phyloP scores from a whole-genome alignment of 2,113 vertebrate genomes.

The Suncus etruscus region DNA sequence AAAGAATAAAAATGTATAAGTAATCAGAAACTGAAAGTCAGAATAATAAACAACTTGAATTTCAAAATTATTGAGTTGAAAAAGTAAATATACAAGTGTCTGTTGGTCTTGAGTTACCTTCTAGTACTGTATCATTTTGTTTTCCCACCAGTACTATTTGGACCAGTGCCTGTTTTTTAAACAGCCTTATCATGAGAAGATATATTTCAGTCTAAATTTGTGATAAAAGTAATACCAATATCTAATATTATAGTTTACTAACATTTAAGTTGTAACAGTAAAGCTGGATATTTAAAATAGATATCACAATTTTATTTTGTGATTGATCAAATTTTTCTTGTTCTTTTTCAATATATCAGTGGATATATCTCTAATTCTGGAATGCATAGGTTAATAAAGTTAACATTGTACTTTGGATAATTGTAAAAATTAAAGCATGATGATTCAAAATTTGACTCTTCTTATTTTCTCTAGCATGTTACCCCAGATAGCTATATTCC shows the following conservation, averaged over 20 bases:
- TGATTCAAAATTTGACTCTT: conserved; percentile 45
- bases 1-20: neutral
- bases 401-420: conserved; percentile 48
- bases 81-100: neutral
- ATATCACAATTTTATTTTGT: too few relatives aligned
- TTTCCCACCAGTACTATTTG: too few relatives aligned
- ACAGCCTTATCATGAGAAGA: too few relatives aligned
- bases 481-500: conserved; percentile 99
- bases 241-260: too few relatives aligned
- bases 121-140: neutral
- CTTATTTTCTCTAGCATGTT: conserved; percentile 91
- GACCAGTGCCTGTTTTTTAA: too few relatives aligned
- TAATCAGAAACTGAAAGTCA: conserved; percentile 16
- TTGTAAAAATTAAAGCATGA: neutral
- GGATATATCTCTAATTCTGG: conserved; percentile 14
- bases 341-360: neutral
- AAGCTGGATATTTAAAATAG: too few relatives aligned
- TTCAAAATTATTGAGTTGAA: neutral
- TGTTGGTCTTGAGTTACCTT: neutral
- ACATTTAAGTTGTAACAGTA: too few relatives aligned
- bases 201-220: too few relatives aligned
- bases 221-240: too few relatives aligned
- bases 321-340: neutral
- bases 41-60: neutral
- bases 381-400: conserved; percentile 25